phyloP scores from a whole-genome alignment of 2,888 invertebrate species.

The Deilephila elpenor region DNA sequence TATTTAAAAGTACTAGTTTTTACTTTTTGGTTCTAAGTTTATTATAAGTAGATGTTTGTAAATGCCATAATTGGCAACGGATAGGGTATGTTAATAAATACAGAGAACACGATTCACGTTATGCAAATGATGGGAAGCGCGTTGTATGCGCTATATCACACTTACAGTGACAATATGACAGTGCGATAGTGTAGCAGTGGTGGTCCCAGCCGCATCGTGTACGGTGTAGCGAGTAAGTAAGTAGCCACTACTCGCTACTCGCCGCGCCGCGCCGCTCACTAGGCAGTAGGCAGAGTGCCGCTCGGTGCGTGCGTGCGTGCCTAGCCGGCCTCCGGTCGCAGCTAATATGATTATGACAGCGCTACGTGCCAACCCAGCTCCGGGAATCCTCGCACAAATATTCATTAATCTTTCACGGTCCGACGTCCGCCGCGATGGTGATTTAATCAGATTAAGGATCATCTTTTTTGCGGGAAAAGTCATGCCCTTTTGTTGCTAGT shows the following conservation, averaged over 20 bases:
- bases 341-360: slow-evolving; percentile 84
- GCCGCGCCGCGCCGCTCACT: neutral
- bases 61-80: too few species aligned
- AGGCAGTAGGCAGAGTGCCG: slow-evolving; percentile 40
- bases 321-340: slow-evolving; percentile 74
- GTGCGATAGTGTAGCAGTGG: slow-evolving; percentile 2
- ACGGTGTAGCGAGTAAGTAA: slow-evolving; percentile 41
- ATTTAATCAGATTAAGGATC: slow-evolving; percentile 85
- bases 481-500: slow-evolving; percentile 82
- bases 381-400: slow-evolving; percentile 84
- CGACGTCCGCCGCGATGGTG: slow-evolving; percentile 84
- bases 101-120: neutral
- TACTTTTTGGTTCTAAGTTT: too few species aligned
- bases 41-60: too few species aligned
- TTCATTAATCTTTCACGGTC: slow-evolving; percentile 85
- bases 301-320: slow-evolving; percentile 67
- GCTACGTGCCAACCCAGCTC: slow-evolving; percentile 82
- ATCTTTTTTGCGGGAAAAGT: slow-evolving; percentile 84
- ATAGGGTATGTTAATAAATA: neutral
- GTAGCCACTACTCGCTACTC: slow-evolving; percentile 41
- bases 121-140: neutral
- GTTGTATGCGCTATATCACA: neutral
- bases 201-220: neutral
- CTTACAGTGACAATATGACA: neutral
- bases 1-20: neutral